Conservation (phyloP, 2,797 vertebrate genomes). For the Xenopus petersii region DNA sequence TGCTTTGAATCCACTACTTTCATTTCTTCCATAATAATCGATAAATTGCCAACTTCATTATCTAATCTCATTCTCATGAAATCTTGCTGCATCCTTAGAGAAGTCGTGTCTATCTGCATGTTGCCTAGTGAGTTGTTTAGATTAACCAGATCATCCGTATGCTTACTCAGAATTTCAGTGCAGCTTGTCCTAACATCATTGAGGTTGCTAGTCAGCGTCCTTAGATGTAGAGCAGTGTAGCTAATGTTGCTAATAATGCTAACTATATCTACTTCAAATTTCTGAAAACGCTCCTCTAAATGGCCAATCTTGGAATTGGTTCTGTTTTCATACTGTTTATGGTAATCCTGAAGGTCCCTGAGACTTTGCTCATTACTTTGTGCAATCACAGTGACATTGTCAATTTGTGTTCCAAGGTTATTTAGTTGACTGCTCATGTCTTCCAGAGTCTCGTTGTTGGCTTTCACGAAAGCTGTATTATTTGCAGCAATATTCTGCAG, state of each 20-base stretch:
- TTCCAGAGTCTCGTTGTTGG: constrained; percentile 86
- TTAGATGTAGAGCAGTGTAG: constrained; percentile 86
- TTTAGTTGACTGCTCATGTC: constrained; percentile 82
- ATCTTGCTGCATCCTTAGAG: constrained; percentile 83
- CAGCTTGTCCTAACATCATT: constrained; percentile 84
- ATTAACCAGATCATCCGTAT: constrained; percentile 81
- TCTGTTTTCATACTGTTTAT: constrained; percentile 81
- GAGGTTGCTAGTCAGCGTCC: constrained; percentile 83
- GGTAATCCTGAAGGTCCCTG: constrained; percentile 81
- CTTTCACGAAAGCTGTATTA: constrained; percentile 78
- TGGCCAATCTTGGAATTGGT: constrained; percentile 77
- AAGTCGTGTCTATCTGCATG: constrained; percentile 73
- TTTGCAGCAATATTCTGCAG: constrained; percentile 80
- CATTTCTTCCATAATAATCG: constrained; percentile 95
- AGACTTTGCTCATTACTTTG: constrained; percentile 83
- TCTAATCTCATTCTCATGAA: constrained; percentile 83
- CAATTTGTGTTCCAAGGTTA: constrained; percentile 77
- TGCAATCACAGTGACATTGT: constrained; percentile 81
- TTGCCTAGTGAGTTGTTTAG: constrained; percentile 81
- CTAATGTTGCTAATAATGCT: constrained; percentile 90
- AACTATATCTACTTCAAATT: constrained; percentile 80
- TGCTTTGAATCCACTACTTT: constrained; percentile 94
- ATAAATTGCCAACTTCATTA: constrained; percentile 87
- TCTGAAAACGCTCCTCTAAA: constrained; percentile 81
- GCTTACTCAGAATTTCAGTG: constrained; percentile 81